Evolutionary conservation across 1,140 invertebrate genomes (phyloP).

Genomic region (Lineus longissimus): DNA sequence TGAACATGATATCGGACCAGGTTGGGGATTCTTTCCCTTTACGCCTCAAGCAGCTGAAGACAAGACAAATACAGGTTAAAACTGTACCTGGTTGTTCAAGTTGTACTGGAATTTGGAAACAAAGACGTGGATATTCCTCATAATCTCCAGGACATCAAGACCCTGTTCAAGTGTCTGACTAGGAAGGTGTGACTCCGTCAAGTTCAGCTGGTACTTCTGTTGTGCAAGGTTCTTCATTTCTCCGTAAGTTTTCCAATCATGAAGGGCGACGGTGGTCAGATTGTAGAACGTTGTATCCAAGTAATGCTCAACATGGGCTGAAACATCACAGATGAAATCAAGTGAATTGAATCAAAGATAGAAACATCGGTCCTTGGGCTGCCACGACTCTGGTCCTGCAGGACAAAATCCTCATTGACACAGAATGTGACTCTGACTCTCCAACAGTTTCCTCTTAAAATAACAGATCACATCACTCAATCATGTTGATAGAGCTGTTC

Average conservation of each 20-base stretch:
- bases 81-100: constrained; percentile 86
- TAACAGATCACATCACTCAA: too few species aligned
- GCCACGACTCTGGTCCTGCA: too few species aligned
- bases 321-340: neutral
- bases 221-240: constrained; percentile 92
- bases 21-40: too few species aligned
- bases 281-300: constrained; percentile 96
- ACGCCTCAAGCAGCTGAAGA: too few species aligned
- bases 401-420: neutral
- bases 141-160: constrained; percentile 95
- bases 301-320: constrained; percentile 80
- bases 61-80: too few species aligned
- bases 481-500: too few species aligned
- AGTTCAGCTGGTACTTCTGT: constrained; percentile 76
- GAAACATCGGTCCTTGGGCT: neutral
- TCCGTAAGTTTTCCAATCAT: constrained; percentile 95
- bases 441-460: too few species aligned
- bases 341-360: neutral
- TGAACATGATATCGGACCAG: too few species aligned
- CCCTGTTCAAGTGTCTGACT: constrained; percentile 93
- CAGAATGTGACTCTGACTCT: neutral
- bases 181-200: constrained; percentile 87
- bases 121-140: constrained; percentile 94
- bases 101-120: constrained; percentile 93
- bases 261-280: constrained; percentile 91